Percentiles rank a stretch among this genome's conserved stretches.
These are phyloP conservation scores for Alloscopus bannaensis DNA, from an alignment of 2,888 invertebrate genomes.

Conservation along the genomic window DNA sequence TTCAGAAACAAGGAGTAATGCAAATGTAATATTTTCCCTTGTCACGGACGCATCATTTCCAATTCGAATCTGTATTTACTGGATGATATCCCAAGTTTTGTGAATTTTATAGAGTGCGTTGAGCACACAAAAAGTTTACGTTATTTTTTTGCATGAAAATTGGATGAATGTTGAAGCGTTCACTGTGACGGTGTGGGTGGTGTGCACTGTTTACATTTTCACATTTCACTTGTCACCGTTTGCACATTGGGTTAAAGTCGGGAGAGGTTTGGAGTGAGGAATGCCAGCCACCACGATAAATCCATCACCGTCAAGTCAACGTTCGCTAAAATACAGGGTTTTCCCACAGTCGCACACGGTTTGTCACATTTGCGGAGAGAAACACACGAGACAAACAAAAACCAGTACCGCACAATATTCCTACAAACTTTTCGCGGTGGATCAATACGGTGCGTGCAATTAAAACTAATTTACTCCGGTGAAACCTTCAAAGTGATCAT, in stretches of 20 bases:
- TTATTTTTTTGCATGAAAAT: too few species aligned
- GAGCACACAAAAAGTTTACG: not conserved
- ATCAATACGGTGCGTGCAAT: slow-evolving; percentile 53
- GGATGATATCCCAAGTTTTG: too few species aligned
- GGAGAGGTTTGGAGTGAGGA: too few species aligned
- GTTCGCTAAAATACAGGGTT: not conserved
- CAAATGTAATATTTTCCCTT: too few species aligned
- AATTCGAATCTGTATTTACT: too few species aligned
- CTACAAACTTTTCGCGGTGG: slow-evolving; percentile 29
- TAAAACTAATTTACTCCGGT: slow-evolving; percentile 54
- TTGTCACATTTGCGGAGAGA: not conserved
- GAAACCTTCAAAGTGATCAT: too few species aligned
- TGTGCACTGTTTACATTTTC: slow-evolving; percentile 51
- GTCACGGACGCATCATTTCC: too few species aligned
- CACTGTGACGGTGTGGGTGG: not conserved
- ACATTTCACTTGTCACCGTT: slow-evolving; percentile 55
- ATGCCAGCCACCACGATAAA: slow-evolving; percentile 54
- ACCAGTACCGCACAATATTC: not conserved
- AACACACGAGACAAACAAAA: not conserved
- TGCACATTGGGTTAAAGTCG: too few species aligned
- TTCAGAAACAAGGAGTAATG: too few species aligned
- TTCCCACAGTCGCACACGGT: not conserved
- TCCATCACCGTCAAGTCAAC: slow-evolving; percentile 50
- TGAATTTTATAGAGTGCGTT: too few species aligned
- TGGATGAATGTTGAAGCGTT: too few species aligned